Evolutionary conservation across 1,140 invertebrate species (phyloP).

Genomic region (Caenorhabditis tropicalis): DNA sequence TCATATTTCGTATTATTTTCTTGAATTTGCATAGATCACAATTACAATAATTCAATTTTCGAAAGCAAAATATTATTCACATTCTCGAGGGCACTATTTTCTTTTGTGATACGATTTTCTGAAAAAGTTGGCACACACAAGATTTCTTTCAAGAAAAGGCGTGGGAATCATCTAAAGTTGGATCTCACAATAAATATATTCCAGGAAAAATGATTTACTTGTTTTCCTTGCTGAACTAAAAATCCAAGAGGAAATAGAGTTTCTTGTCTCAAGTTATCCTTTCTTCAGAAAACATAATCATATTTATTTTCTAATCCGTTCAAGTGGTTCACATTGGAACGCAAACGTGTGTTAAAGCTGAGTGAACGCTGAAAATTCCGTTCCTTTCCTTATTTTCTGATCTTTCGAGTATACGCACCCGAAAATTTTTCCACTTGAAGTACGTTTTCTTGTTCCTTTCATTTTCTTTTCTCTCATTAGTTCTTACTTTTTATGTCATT

Average conservation of each 20-base stretch:
- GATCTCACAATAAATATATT: not conserved
- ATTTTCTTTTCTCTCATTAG: not conserved
- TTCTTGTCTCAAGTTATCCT: not conserved
- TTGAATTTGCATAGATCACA: not conserved
- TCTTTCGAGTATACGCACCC: not conserved
- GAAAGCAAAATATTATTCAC: not conserved
- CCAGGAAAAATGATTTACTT: not conserved
- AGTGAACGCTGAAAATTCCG: not conserved
- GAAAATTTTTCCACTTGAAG: not conserved
- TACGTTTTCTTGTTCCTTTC: not conserved
- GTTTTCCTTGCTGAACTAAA: not conserved
- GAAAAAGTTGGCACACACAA: not conserved
- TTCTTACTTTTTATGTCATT: slow-evolving; percentile 9
- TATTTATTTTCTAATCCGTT: not conserved
- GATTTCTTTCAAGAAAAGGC: not conserved
- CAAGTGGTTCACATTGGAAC: not conserved
- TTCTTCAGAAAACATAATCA: not conserved
- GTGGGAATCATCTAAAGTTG: not conserved
- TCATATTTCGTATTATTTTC: not conserved
- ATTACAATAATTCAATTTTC: not conserved
- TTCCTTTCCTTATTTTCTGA: not conserved
- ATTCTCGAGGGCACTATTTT: not conserved
- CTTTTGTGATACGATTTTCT: not conserved
- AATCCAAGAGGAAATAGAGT: not conserved
- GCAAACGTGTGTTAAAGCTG: not conserved